Base-by-base conservation (phyloP, 2,797 vertebrate genomes). In the Chiropotes sagulatus region DNA sequence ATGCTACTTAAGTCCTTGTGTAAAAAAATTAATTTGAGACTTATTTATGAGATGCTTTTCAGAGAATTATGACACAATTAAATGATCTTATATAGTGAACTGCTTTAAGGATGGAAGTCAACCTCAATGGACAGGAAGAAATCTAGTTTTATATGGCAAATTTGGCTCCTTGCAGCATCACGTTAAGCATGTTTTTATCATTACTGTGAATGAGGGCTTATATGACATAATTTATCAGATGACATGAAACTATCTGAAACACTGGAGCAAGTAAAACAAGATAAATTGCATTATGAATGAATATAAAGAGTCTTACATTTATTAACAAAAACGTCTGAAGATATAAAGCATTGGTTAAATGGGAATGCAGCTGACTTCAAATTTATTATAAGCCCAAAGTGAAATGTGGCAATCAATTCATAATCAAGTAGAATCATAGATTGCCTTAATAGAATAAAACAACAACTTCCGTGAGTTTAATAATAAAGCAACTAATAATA, bases 11-110 rank as follows among this genome's bases (percentile, higher is more conserved):
- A 75, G 54, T 75, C 10, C 14, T 70, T 85, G 6, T 72, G 7
- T 52, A 82, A 88, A 85, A 78, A 83, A 61, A 22, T 26, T 82
- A 8, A 93, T 82, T 87, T 61, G 50, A 12, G n/a, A 54, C 2
- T 86, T 52, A 57, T 75, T 15, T 91, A 44, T 33, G 13, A 57
- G 24, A n/a, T 82, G 50, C 52, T 81, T 94, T 70, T 0, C 7
- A 95, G 13, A 92, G 11, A 95, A 88, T 93, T 82, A 94, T 41
- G 95, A 93, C 54, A n/a, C 41, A 4, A n/a, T 50, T 52, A 50
- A 93, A 44, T 78, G 22, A 88, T 80, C 4, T 82, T 82, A 58
- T 67, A 19, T 50, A 11, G 7, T 93, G 3, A 70, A 57, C 2
- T 67, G 36, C 19, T 39, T 76, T 90, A 94, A 84, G 15, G 12